These are phyloP conservation scores for Trogon melanurus DNA, from an alignment of 2,113 vertebrate genomes.

Conservation along the genomic window DNA sequence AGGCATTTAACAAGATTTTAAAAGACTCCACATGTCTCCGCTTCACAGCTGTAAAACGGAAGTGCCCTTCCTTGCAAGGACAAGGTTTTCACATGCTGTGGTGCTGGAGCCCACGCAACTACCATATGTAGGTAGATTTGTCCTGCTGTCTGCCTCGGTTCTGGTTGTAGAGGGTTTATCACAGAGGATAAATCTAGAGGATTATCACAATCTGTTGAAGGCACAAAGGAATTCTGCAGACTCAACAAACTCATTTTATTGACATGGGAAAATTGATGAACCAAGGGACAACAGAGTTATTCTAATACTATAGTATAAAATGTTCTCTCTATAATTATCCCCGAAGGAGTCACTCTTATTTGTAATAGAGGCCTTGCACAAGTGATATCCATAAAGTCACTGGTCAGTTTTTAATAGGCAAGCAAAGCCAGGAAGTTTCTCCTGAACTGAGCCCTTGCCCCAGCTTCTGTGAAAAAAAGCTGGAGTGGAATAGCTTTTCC, in stretches of 20 bases:
- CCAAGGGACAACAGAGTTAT: background rate
- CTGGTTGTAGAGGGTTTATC: background rate
- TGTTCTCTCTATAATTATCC: background rate
- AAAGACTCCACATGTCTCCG: slow-evolving; percentile 42
- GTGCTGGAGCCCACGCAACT: slow-evolving; percentile 15
- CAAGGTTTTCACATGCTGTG: background rate
- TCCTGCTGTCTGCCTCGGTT: background rate
- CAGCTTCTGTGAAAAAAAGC: background rate
- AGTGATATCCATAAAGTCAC: background rate
- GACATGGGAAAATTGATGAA: background rate
- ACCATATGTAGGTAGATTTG: slow-evolving; percentile 26
- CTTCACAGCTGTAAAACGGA: slow-evolving; percentile 16
- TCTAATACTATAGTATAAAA: background rate
- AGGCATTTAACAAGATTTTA: slow-evolving; percentile 9
- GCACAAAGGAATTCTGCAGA: background rate
- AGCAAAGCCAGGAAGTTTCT: background rate
- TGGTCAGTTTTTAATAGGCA: background rate
- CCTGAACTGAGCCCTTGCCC: background rate
- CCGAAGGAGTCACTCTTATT: background rate
- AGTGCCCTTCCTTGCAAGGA: slow-evolving; percentile 15
- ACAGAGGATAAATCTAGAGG: background rate
- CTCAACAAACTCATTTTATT: background rate
- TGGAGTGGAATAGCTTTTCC: background rate
- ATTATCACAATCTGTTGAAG: background rate
- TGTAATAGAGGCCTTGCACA: background rate